These are phyloP conservation scores for Helobdella robusta DNA, from an alignment of 2,888 invertebrate genomes.

Conservation along the genomic window DNA sequence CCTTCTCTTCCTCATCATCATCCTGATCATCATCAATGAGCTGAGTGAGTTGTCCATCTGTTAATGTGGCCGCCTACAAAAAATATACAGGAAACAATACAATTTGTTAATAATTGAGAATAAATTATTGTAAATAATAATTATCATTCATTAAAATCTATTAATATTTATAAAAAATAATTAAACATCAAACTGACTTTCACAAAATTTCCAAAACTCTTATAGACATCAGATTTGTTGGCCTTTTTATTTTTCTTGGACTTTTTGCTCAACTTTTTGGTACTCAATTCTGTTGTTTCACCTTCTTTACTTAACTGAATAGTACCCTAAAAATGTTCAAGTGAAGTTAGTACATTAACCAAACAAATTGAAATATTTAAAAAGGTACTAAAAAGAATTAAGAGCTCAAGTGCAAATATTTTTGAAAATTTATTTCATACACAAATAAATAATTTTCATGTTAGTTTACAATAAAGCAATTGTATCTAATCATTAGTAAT, in stretches of 20 bases:
- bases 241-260: not conserved
- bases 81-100: too few species aligned
- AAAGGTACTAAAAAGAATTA: not conserved
- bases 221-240: too few species aligned
- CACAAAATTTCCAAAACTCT: not conserved
- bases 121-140: not conserved
- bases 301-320: not conserved
- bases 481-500: too few species aligned
- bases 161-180: not conserved
- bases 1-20: not conserved
- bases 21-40: not conserved
- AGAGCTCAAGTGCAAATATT: too few species aligned
- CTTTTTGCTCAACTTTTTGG: not conserved
- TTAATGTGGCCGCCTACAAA: too few species aligned
- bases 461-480: too few species aligned
- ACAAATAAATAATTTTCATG: too few species aligned
- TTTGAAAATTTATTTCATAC: too few species aligned
- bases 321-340: slow-evolving; percentile 4
- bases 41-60: not conserved
- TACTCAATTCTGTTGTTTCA: not conserved
- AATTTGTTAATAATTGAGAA: too few species aligned
- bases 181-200: not conserved
- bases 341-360: not conserved
- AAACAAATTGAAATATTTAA: not conserved
- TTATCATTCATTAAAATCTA: not conserved